Evolutionary conservation across 2,888 invertebrate genomes (phyloP), one percentile per base, ranked within the genome.

Genomic region (Timema podura): DNA sequence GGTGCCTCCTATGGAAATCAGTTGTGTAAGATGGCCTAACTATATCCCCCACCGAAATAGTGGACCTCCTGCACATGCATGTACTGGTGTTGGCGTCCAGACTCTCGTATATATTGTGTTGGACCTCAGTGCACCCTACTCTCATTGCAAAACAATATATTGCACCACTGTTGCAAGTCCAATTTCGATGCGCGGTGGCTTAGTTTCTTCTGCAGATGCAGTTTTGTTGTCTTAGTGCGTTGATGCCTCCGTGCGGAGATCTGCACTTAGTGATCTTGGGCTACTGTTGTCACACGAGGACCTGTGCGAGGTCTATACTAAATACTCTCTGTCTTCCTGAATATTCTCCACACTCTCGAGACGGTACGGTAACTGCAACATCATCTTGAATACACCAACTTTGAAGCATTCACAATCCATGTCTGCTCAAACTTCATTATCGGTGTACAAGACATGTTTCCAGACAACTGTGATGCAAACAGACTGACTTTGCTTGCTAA

Each of bases 211-310:
- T 5, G 54, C 54, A 2, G 54, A 54, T 54, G n/a, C 54, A 16
- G 7, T 54, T 9, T 54, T 54, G 54, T 15, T n/a, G n/a, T 2
- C 7, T 5, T 54, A 13, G 13, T 54, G 54, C n/a, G 10, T 54
- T 7, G 16, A 13, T 11, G 3, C 54, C 54, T 6, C 54, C 54
- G 7, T 11, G 54, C n/a, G 2, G 1, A n/a, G 16, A 54, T 13
- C 54, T 49, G 51, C 51, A 49, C 51, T 3, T 49, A 13, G 51
- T n/a, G 51, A 49, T 49, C n/a, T 49, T 49, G 2, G 51, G 2
- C 51, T 3, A n/a, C 51, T 49, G 51, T 54, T 54, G 54, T 54
- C 54, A 54, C 54, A 54, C 54, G n/a, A 54, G 54, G 54, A 6
- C 54, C 54, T 54, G 54, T 54, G n/a, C 11, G 54, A 54, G 54